Base-by-base conservation (phyloP, 2,888 invertebrate genomes). In the Diadromus collaris region DNA sequence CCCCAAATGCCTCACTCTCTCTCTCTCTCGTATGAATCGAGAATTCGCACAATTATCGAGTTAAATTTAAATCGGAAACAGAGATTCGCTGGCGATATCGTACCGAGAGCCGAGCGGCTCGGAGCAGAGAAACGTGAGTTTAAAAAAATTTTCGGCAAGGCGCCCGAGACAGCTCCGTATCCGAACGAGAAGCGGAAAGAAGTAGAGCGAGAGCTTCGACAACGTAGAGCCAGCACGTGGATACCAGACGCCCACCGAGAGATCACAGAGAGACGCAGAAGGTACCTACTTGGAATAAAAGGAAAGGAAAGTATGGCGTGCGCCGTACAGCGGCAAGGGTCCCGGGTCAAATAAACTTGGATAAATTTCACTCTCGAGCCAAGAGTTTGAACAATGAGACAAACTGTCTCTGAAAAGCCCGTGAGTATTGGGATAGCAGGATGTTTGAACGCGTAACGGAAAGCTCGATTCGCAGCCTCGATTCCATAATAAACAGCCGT, bases 361-460 rank as follows among this genome's bases (percentile, higher is more conserved):
- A 79, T 81, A 73, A 79, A 80, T 78, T 79, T 79, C 67, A 75
- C 73, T 80, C 73, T 56, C 70, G 72, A 63, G 73, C 67, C 63
- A 76, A 78, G 75, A 78, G 60, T 63, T 51, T 51, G 21, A 70
- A 81, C 80, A 81, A 81, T 54, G 75, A 27, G 73, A 32, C 21
- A 24, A 54, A 80, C 78, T 81, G 75, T 81, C 34, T 63, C 46
- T 72, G 29, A 16, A 13, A 56, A 13, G 29, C 29, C 27, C 56
- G 27, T 7, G 27, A 29, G 16, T 6, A 56, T 56, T 6, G 56
- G 51, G 16, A 34, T 27, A 77, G 61, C 80, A 67, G 80, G 80
- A 78, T 80, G 77, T 80, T 80, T 78, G 27, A 34, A 56, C 56
- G 27, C 2, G 16, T 6, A 9, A 29, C 27, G 56, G n/a, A 29